Evolutionary conservation across 2,797 vertebrate genomes (phyloP).

Genomic region (Peromyscus melanophrys): DNA sequence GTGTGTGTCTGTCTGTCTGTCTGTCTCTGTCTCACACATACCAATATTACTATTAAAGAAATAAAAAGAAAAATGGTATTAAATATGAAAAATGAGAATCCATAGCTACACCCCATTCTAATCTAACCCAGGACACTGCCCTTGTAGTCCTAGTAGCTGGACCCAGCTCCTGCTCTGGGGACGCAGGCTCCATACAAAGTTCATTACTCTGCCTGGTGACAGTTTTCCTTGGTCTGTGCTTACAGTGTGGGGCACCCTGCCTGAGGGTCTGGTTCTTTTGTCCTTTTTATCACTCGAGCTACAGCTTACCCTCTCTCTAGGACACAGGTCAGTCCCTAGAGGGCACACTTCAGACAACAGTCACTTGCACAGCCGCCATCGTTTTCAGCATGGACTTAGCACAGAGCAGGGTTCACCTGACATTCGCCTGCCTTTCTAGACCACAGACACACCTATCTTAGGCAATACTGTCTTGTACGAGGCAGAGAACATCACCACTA

Average conservation of each 20-base stretch:
- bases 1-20: neutral
- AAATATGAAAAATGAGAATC: neutral
- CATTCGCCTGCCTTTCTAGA: no score
- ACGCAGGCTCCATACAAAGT: neutral
- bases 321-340: neutral
- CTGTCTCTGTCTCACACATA: neutral
- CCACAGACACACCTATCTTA: no score
- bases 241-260: neutral
- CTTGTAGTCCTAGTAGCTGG: neutral
- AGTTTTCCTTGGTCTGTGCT: neutral
- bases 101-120: neutral
- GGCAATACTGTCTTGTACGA: neutral
- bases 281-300: neutral
- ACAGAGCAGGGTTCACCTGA: neutral
- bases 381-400: no score
- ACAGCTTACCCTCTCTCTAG: neutral
- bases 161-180: no score
- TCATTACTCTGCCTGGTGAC: neutral
- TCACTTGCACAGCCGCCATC: neutral
- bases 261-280: neutral
- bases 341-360: neutral
- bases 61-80: neutral
- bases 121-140: neutral
- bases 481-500: no score
- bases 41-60: neutral